Conservation (phyloP, 2,888 invertebrate genomes). For the Drosophila peninsularis region DNA sequence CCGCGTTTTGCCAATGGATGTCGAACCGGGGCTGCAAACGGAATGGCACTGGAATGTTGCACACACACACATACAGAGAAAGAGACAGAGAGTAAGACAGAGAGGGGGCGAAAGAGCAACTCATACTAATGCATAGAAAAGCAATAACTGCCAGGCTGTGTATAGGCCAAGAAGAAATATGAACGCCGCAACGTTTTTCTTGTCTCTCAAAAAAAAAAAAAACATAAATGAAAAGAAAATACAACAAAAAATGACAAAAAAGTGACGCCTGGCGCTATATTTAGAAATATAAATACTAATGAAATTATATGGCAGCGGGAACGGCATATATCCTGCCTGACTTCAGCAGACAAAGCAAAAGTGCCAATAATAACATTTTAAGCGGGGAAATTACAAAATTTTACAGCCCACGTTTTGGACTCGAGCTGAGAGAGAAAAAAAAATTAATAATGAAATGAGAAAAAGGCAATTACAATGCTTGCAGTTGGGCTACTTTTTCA, state of each 20-base stretch:
- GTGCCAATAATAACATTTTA: slow-evolving; percentile 75
- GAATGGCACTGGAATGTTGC: slow-evolving; percentile 55
- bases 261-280: slow-evolving; percentile 55
- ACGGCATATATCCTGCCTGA: slow-evolving; percentile 53
- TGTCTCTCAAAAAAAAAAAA: slow-evolving; percentile 31
- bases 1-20: slow-evolving; percentile 72
- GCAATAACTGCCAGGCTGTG: slow-evolving; percentile 74
- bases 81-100: slow-evolving; percentile 10
- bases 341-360: slow-evolving; percentile 61
- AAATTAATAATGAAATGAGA: slow-evolving; percentile 1
- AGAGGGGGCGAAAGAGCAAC: neutral
- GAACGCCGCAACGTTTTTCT: slow-evolving; percentile 58
- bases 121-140: slow-evolving; percentile 33
- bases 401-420: slow-evolving; percentile 16
- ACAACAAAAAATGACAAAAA: slow-evolving; percentile 32
- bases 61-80: slow-evolving; percentile 35
- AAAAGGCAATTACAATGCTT: slow-evolving; percentile 21
- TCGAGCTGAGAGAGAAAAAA: neutral
- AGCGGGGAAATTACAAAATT: slow-evolving; percentile 62
- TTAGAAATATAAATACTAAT: slow-evolving; percentile 73
- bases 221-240: slow-evolving; percentile 6
- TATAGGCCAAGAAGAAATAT: slow-evolving; percentile 74
- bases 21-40: slow-evolving; percentile 44
- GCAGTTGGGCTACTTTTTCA: slow-evolving; percentile 3
- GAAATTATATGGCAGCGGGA: slow-evolving; percentile 70